Evolutionary conservation across 2,888 invertebrate genomes (phyloP).

Genomic region (Hofmannophila pseudospretella): DNA sequence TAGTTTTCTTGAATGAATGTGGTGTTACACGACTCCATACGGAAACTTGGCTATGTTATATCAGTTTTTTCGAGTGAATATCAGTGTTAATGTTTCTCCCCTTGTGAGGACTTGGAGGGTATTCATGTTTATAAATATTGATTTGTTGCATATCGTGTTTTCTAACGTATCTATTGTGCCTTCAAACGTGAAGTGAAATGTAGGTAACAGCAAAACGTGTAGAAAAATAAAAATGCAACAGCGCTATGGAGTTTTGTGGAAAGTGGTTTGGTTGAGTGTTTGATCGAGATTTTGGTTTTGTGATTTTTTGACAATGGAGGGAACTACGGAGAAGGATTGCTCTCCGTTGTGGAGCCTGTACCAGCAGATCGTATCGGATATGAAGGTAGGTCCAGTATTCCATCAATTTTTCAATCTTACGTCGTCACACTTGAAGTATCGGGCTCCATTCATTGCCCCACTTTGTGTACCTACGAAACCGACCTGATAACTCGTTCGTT

Average conservation of each 20-base stretch:
- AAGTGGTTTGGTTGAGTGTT: slow-evolving; percentile 43
- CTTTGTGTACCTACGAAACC: slow-evolving; percentile 37
- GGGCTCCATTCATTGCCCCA: slow-evolving; percentile 32
- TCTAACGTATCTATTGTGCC: slow-evolving; percentile 38
- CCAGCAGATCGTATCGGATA: slow-evolving; percentile 96
- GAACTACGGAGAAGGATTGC: slow-evolving; percentile 87
- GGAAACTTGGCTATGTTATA: slow-evolving; percentile 9
- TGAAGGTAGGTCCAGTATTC: slow-evolving; percentile 88
- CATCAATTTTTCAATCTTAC: slow-evolving; percentile 11
- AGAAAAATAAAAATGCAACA: slow-evolving; percentile 55
- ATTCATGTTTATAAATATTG: slow-evolving; percentile 76
- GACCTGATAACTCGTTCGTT: slow-evolving; percentile 42
- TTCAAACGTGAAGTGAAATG: slow-evolving; percentile 56
- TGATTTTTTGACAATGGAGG: slow-evolving; percentile 80
- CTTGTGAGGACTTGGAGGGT: slow-evolving; percentile 44
- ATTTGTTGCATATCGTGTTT: slow-evolving; percentile 60
- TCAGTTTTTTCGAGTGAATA: slow-evolving; percentile 23
- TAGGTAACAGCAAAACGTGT: slow-evolving; percentile 40
- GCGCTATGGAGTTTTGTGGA: slow-evolving; percentile 46
- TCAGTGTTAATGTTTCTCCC: slow-evolving; percentile 30
- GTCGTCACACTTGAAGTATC: slow-evolving; percentile 21
- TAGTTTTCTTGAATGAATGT: slow-evolving; percentile 41
- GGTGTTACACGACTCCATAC: slow-evolving; percentile 12
- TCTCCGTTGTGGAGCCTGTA: slow-evolving; percentile 95
- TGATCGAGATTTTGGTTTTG: slow-evolving; percentile 46